Percentiles rank a stretch among this genome's conserved stretches.
These are phyloP conservation scores for Zelleria hepariella DNA, from an alignment of 2,888 invertebrate genomes.

Conservation along the genomic window DNA sequence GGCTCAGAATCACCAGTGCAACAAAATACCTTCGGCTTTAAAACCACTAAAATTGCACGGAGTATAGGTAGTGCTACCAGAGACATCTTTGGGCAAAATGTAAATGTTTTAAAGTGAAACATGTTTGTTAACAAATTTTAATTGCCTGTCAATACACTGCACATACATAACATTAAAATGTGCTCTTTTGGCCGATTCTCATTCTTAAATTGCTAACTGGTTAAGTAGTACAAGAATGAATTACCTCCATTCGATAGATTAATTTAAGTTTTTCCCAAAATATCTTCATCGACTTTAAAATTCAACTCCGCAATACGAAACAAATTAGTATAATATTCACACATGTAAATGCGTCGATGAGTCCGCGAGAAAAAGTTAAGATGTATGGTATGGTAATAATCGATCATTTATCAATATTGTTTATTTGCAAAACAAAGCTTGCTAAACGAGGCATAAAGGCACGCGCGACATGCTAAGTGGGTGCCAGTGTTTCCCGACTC, in stretches of 20 bases:
- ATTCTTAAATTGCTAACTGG: too few species aligned
- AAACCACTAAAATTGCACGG: too few species aligned
- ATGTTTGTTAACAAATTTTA: background rate
- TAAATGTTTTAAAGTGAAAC: too few species aligned
- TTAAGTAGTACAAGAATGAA: too few species aligned
- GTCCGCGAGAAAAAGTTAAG: background rate
- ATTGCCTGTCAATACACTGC: background rate
- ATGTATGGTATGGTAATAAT: background rate
- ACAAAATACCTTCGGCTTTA: too few species aligned
- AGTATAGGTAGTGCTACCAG: too few species aligned
- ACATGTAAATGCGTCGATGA: background rate
- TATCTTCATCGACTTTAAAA: background rate
- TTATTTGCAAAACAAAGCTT: conserved; percentile 11
- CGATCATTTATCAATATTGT: background rate
- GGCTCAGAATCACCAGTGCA: too few species aligned
- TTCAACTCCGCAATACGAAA: background rate
- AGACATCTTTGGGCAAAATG: too few species aligned
- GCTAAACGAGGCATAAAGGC: conserved; percentile 32
- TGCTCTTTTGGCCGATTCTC: background rate
- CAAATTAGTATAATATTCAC: background rate
- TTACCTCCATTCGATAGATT: too few species aligned
- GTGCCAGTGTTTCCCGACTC: conserved; percentile 8
- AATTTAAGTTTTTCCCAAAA: background rate
- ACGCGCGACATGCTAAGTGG: conserved; percentile 21
- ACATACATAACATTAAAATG: too few species aligned